Conservation (phyloP, 2,888 invertebrate species). For the Drosophila nigritarsus region DNA sequence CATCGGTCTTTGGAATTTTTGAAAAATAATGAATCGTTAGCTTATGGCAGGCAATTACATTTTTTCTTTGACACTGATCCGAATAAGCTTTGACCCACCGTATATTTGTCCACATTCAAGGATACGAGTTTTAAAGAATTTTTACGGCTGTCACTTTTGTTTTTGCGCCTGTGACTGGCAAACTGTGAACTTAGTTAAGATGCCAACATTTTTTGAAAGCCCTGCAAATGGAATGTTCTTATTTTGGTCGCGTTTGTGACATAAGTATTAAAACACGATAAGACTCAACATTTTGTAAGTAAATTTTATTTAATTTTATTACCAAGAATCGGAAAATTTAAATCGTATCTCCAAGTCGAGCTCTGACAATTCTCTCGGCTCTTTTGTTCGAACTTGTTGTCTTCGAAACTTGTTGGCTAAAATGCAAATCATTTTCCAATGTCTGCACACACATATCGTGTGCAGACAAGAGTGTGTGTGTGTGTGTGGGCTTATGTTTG, state of each 20-base stretch:
- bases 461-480: neutral
- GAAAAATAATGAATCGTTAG: no score
- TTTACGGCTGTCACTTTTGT: slow-evolving; percentile 36
- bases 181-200: slow-evolving; percentile 39
- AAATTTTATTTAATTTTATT: neutral
- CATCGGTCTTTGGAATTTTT: no score
- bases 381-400: neutral
- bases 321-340: neutral
- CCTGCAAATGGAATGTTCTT: neutral
- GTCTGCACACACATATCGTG: slow-evolving; percentile 23
- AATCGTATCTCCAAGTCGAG: neutral
- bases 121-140: slow-evolving; percentile 33
- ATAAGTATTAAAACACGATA: neutral
- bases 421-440: slow-evolving; percentile 58
- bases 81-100: no score
- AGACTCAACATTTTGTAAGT: neutral
- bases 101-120: slow-evolving; percentile 36
- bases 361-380: no score
- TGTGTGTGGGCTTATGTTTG: slow-evolving; percentile 2
- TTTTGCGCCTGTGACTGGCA: slow-evolving; percentile 16
- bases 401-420: slow-evolving; percentile 36
- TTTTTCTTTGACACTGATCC: no score
- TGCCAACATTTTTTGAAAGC: slow-evolving; percentile 6
- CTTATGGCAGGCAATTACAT: no score
- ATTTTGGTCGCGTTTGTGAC: neutral